phyloP scores from a whole-genome alignment of 2,113 vertebrate species.

The Tachuris rubrigastra region DNA sequence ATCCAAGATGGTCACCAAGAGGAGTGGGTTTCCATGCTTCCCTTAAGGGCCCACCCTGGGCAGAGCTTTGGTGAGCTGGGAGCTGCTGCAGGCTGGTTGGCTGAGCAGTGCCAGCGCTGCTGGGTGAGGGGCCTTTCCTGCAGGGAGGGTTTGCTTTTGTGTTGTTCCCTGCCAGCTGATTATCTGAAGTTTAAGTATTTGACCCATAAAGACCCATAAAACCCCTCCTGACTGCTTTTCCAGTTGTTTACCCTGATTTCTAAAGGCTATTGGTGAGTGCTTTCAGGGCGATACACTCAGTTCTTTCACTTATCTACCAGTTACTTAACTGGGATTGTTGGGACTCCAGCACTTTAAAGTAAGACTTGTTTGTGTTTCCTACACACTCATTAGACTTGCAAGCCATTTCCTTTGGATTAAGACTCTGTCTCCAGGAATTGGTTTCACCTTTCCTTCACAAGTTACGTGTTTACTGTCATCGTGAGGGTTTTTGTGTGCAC shows the following conservation, averaged over 20 bases:
- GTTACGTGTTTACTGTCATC: accelerated
- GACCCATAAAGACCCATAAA: not conserved
- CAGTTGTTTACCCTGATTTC: not conserved
- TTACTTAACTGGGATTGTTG: not conserved
- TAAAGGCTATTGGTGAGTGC: not conserved
- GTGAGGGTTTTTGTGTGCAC: not conserved
- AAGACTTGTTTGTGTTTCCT: not conserved
- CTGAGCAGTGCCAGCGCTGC: not conserved
- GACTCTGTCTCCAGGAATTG: not conserved
- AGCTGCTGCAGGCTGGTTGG: not conserved
- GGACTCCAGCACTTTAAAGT: not conserved
- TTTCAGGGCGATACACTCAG: not conserved
- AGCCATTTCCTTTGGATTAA: not conserved
- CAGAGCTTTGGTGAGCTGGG: not conserved
- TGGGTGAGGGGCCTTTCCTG: not conserved
- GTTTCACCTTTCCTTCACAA: not conserved
- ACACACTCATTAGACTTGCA: not conserved
- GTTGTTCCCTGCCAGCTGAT: not conserved
- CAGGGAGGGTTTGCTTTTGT: not conserved
- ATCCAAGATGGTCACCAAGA: not conserved
- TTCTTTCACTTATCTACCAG: not conserved
- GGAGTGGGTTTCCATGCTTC: not conserved
- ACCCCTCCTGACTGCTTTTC: not conserved
- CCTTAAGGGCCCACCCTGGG: not conserved
- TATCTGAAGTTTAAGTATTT: not conserved